Conservation (phyloP, 1,140 invertebrate species). For the Trichonephila inaurata region DNA sequence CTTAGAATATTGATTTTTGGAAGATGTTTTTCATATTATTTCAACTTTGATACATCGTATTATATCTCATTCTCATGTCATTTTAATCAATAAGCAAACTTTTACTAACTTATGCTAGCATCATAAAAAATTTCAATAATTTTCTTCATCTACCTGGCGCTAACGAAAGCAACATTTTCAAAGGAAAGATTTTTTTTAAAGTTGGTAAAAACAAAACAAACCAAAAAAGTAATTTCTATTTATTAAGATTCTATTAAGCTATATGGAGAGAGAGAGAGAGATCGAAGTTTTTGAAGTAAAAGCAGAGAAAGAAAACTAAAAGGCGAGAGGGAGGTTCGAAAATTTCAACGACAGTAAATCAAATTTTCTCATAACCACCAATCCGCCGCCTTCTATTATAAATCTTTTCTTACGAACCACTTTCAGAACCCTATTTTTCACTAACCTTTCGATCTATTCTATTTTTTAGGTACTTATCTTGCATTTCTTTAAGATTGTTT, state of each 20-base stretch:
- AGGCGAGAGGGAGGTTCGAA: background rate
- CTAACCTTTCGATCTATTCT: background rate
- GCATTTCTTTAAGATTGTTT: background rate
- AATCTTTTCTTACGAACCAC: conserved; percentile 27
- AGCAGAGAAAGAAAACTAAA: background rate
- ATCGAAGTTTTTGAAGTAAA: conserved; percentile 16
- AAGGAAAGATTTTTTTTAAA: background rate
- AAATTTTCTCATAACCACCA: conserved; percentile 68
- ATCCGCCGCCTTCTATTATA: conserved; percentile 38
- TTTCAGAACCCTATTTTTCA: conserved; percentile 41
- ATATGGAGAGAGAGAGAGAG: no score
- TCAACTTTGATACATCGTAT: no score
- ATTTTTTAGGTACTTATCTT: background rate
- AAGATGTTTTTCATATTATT: no score
- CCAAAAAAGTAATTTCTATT: background rate
- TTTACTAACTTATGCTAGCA: no score
- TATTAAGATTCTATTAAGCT: conserved; percentile 25
- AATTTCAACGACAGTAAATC: conserved; percentile 67
- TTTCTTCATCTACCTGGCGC: background rate
- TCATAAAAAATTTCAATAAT: background rate
- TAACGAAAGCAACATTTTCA: background rate
- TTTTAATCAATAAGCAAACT: background rate
- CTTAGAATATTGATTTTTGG: no score
- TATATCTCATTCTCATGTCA: no score
- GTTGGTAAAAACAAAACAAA: background rate